Percentiles rank a stretch among this genome's conserved stretches.
Evolutionary conservation across 2,113 vertebrate species (phyloP).

Genomic region (Nesogale talazaci): DNA sequence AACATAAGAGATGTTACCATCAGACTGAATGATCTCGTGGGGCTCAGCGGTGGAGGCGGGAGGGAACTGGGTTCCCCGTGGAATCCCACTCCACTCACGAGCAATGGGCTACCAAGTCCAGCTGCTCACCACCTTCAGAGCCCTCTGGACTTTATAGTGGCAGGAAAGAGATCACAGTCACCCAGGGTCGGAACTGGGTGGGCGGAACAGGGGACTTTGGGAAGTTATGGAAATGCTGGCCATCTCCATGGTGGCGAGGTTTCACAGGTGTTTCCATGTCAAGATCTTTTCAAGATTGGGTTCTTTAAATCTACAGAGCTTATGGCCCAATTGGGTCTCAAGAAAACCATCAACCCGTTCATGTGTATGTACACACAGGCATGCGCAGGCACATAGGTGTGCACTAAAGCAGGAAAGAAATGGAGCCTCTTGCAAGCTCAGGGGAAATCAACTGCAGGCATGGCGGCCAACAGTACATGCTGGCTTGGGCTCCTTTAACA

Average conservation of each 20-base stretch:
- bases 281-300: neutral
- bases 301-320: neutral
- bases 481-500: neutral
- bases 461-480: neutral
- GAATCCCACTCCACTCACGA: neutral
- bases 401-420: neutral
- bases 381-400: no score
- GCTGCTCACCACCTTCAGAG: neutral
- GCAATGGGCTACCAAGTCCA: neutral
- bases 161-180: neutral
- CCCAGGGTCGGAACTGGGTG: no score
- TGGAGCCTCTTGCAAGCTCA: neutral
- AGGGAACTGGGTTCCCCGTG: neutral
- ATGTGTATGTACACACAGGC: neutral
- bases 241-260: neutral
- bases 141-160: neutral
- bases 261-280: neutral
- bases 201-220: neutral
- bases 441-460: neutral
- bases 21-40: neutral
- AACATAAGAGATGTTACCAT: neutral
- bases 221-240: neutral
- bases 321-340: neutral
- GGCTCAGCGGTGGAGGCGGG: neutral
- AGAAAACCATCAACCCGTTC: neutral